These are phyloP conservation scores for Rhinopomastus cyanomelas DNA, from an alignment of 2,113 vertebrate genomes.

Conservation along the genomic window DNA sequence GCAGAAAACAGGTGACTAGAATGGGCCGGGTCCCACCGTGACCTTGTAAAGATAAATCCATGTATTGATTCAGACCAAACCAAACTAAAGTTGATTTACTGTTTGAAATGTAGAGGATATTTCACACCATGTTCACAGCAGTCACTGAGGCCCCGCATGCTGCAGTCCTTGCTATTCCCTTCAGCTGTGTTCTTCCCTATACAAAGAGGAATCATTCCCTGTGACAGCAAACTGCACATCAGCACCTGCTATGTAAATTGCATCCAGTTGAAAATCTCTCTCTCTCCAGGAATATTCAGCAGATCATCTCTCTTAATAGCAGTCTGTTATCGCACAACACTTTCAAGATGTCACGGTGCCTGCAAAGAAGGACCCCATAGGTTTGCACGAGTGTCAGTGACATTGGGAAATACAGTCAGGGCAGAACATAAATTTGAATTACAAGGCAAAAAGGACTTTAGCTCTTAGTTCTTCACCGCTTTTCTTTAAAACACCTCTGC, in stretches of 20 bases:
- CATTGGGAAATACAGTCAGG: neutral
- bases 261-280: neutral
- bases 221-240: neutral
- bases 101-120: neutral
- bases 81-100: neutral
- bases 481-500: neutral
- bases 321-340: neutral
- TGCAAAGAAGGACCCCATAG: neutral
- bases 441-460: neutral
- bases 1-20: neutral
- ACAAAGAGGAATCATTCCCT: neutral
- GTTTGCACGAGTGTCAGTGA: neutral
- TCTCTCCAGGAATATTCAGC: neutral
- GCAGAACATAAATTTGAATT: neutral
- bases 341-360: neutral
- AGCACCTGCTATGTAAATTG: slow-evolving; percentile 7
- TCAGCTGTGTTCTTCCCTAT: neutral
- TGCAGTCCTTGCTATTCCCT: neutral
- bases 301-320: neutral
- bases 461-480: neutral
- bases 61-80: neutral
- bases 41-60: neutral
- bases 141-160: neutral
- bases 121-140: neutral
- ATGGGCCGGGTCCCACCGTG: neutral